phyloP scores from a whole-genome alignment of 2,888 invertebrate species.

The Myathropa florea region DNA sequence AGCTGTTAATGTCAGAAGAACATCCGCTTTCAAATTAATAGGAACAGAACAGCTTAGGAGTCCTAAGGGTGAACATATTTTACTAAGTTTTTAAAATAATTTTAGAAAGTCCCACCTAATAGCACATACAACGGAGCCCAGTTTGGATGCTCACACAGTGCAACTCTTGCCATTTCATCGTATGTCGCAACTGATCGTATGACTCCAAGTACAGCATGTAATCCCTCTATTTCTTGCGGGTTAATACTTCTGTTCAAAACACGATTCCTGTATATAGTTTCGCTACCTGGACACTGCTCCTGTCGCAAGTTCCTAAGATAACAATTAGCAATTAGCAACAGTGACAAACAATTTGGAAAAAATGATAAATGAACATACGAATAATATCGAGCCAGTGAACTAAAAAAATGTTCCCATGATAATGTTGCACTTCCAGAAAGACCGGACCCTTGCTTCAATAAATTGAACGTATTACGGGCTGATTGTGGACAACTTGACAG shows the following conservation, averaged over 20 bases:
- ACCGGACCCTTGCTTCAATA: constrained; percentile 85
- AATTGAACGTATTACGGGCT: constrained; percentile 89
- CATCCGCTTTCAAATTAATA: constrained; percentile 90
- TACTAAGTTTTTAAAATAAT: not conserved
- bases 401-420: constrained; percentile 93
- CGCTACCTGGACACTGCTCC: constrained; percentile 85
- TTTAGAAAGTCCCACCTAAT: constrained; percentile 82
- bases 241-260: constrained; percentile 85
- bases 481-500: constrained; percentile 89
- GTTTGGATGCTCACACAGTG: constrained; percentile 92
- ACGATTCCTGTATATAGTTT: constrained; percentile 84
- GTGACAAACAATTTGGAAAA: not conserved
- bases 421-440: constrained; percentile 83
- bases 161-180: constrained; percentile 90
- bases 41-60: constrained; percentile 93
- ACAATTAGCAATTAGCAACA: not conserved
- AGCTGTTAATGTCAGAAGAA: constrained; percentile 89
- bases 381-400: constrained; percentile 88
- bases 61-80: constrained; percentile 80
- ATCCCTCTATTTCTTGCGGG: constrained; percentile 91
- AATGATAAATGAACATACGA: constrained; percentile 80
- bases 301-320: constrained; percentile 85
- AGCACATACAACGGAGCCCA: constrained; percentile 92
- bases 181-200: constrained; percentile 89
- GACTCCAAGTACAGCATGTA: constrained; percentile 90